Percentiles rank a stretch among this genome's conserved stretches.
phyloP scores from a whole-genome alignment of 2,113 vertebrate genomes.

The Ptyas mucosa region DNA sequence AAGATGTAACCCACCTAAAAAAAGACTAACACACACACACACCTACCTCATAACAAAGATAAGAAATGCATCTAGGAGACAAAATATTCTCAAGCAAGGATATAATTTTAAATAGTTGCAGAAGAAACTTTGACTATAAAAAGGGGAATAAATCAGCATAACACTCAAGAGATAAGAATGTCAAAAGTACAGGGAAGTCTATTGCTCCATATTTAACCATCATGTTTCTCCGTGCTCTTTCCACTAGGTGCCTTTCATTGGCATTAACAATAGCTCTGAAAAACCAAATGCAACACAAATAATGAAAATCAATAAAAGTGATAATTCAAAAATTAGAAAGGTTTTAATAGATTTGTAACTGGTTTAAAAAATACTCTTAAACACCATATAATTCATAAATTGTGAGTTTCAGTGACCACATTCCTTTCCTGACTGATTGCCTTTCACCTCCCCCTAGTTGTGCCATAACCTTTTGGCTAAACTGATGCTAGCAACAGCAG shows the following conservation, averaged over 20 bases:
- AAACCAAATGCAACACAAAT: not conserved
- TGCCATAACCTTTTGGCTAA: not conserved
- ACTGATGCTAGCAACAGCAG: not conserved
- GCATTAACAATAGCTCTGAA: not conserved
- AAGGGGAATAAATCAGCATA: constrained; percentile 7
- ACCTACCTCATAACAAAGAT: not conserved
- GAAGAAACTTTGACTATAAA: not conserved
- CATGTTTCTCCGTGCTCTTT: not conserved
- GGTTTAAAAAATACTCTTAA: not conserved
- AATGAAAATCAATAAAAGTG: not conserved
- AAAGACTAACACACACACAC: not conserved
- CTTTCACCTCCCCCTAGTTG: not conserved
- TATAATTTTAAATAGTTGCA: not conserved
- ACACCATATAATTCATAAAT: not conserved
- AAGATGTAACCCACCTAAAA: constrained; percentile 26
- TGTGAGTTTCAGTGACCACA: not conserved
- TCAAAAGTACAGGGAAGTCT: not conserved
- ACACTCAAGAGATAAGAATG: not conserved
- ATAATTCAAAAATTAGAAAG: not conserved
- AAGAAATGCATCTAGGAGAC: not conserved
- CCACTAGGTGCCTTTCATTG: not conserved
- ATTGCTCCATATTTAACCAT: not conserved
- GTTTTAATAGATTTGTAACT: not conserved
- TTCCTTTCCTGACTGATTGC: not conserved
- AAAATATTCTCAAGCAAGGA: not conserved